phyloP scores from a whole-genome alignment of 2,888 invertebrate species.

The Amiota communis region DNA sequence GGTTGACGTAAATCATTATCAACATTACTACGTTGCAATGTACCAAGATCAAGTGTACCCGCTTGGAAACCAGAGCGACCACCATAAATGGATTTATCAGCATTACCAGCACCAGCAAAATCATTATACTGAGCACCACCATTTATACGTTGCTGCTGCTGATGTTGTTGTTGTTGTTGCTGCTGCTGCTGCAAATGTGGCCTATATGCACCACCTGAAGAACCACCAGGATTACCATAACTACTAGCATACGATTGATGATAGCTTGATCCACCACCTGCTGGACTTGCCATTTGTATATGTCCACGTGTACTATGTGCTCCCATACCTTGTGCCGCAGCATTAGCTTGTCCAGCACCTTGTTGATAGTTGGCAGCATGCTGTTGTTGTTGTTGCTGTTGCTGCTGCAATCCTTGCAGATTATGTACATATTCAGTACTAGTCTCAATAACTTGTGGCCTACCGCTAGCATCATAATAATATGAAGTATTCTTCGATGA shows the following conservation, averaged over 20 bases:
- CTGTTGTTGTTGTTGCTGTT: constrained; percentile 34
- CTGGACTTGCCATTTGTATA: constrained; percentile 62
- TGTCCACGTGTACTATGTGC: constrained; percentile 60
- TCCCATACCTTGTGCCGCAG: constrained; percentile 25
- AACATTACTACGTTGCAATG: constrained; percentile 63
- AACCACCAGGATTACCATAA: constrained; percentile 34
- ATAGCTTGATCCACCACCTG: constrained; percentile 39
- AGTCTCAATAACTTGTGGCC: constrained; percentile 74
- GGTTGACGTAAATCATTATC: constrained; percentile 67
- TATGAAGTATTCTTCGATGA: constrained; percentile 68
- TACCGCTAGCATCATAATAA: constrained; percentile 74
- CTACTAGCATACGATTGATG: constrained; percentile 40
- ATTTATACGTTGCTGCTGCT: constrained; percentile 52
- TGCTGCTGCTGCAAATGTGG: constrained; percentile 42
- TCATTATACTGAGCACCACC: constrained; percentile 36
- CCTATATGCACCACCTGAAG: constrained; percentile 41
- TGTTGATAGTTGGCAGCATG: constrained; percentile 50
- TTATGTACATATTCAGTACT: constrained; percentile 73
- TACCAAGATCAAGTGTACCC: constrained; percentile 67
- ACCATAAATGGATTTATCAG: constrained; percentile 53
- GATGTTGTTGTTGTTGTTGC: constrained; percentile 44
- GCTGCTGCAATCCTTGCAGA: constrained; percentile 14
- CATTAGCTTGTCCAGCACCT: not conserved
- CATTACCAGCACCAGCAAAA: constrained; percentile 39
- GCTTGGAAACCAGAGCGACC: constrained; percentile 66